phyloP scores from a whole-genome alignment of 2,113 vertebrate genomes.

The Sciurus niger region DNA sequence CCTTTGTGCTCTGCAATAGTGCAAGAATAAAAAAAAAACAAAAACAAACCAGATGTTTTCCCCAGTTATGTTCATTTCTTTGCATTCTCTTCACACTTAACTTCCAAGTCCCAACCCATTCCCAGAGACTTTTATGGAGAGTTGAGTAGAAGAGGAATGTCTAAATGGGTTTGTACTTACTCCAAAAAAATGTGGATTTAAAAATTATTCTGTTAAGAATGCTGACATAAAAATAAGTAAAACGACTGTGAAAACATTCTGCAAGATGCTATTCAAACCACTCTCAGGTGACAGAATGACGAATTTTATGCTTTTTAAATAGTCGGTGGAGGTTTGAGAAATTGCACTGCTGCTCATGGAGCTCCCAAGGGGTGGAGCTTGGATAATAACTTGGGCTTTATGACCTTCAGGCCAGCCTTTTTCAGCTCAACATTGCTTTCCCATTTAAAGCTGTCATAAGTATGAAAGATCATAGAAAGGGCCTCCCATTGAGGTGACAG shows the following conservation, averaged over 20 bases:
- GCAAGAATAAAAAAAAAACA: not conserved
- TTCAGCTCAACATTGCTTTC: not conserved
- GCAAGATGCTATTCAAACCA: not conserved
- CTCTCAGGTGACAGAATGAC: not conserved
- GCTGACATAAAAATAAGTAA: constrained; percentile 3
- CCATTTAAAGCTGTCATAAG: not conserved
- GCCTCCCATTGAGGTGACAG: not conserved
- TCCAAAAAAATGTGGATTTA: not conserved
- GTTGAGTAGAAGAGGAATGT: not conserved
- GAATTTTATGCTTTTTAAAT: constrained; percentile 25
- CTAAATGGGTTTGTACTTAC: not conserved
- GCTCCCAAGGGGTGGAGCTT: not conserved
- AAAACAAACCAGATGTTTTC: not conserved
- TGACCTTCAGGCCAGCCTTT: not conserved
- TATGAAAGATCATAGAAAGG: not conserved
- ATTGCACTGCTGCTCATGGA: not conserved
- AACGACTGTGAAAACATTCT: not conserved
- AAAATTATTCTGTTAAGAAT: constrained; percentile 31
- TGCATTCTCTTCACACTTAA: not conserved
- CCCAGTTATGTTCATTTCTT: not conserved
- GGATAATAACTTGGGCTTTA: not conserved
- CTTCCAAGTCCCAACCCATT: not conserved
- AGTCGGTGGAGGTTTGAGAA: not conserved
- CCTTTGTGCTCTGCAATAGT: not conserved
- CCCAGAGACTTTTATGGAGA: not conserved